Percentiles rank a stretch among this genome's conserved stretches.
Conservation (phyloP, 2,113 vertebrate genomes). For the Pelmatolapia mariae region DNA sequence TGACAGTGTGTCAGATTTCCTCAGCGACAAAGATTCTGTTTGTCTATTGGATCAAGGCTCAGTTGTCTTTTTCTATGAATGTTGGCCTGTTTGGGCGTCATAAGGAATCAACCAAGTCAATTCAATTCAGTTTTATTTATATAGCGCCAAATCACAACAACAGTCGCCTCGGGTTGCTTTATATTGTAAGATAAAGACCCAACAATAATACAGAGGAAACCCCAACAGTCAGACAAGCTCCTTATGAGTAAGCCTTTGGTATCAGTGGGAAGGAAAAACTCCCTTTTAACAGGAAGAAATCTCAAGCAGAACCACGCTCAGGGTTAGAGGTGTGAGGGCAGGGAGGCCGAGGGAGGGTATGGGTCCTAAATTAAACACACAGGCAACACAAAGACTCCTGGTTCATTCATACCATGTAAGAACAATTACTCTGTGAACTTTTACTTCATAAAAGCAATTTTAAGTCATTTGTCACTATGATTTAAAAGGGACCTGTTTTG, state of each 20-base stretch:
- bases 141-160: rapidly evolving
- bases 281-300: neutral
- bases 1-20: slow-evolving; percentile 4
- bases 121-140: neutral
- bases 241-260: neutral
- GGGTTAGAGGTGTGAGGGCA: neutral
- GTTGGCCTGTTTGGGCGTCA: neutral
- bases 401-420: neutral
- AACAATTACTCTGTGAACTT: neutral
- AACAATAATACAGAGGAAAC: neutral
- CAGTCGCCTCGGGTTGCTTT: neutral
- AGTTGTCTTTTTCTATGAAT: slow-evolving; percentile 1
- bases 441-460: neutral
- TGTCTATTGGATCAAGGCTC: slow-evolving; percentile 16
- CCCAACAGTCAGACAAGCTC: neutral
- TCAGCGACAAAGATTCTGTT: slow-evolving; percentile 35
- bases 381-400: neutral
- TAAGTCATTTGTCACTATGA: neutral
- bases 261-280: neutral
- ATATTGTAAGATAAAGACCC: neutral
- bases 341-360: neutral
- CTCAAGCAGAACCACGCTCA: neutral
- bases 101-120: neutral
- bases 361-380: neutral
- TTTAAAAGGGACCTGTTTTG: neutral